Evolutionary conservation across 2,888 invertebrate genomes (phyloP).

Genomic region (Caenorhabditis sp.): DNA sequence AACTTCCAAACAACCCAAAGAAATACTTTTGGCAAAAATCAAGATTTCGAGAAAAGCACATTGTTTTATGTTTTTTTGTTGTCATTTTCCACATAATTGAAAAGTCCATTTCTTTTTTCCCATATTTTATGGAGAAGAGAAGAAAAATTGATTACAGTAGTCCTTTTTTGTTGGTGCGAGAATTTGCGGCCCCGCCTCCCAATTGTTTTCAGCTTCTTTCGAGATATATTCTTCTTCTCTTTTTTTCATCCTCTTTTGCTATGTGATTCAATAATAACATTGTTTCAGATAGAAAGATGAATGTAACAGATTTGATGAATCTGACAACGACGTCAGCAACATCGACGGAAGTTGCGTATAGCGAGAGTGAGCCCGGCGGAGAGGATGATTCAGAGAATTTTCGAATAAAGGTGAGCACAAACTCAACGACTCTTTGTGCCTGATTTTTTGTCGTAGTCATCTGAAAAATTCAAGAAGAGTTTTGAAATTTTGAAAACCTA

Average conservation of each 20-base stretch:
- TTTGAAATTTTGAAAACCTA: too few relatives aligned
- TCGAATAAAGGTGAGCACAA: conserved; percentile 30
- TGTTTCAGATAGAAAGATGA: neutral
- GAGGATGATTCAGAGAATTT: conserved; percentile 24
- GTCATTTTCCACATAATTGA: too few relatives aligned
- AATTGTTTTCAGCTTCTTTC: neutral
- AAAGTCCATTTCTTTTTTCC: too few relatives aligned
- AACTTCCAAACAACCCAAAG: too few relatives aligned
- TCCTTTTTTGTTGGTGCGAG: neutral
- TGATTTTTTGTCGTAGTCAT: neutral
- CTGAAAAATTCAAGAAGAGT: too few relatives aligned
- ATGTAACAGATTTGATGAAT: neutral
- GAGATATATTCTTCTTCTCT: neutral
- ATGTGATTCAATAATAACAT: neutral
- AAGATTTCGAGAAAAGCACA: too few relatives aligned
- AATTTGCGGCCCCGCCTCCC: too few relatives aligned
- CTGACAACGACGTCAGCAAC: neutral
- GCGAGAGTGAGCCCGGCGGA: neutral
- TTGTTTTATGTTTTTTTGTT: too few relatives aligned
- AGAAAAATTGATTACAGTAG: neutral
- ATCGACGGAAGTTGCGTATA: neutral
- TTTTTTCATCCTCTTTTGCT: neutral
- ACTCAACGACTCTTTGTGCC: too few relatives aligned
- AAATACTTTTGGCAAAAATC: too few relatives aligned
- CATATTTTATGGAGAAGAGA: too few relatives aligned